Evolutionary conservation across 2,113 vertebrate species (phyloP), one percentile per base, ranked within the genome.

Genomic region (Amphiprion ocellaris): DNA sequence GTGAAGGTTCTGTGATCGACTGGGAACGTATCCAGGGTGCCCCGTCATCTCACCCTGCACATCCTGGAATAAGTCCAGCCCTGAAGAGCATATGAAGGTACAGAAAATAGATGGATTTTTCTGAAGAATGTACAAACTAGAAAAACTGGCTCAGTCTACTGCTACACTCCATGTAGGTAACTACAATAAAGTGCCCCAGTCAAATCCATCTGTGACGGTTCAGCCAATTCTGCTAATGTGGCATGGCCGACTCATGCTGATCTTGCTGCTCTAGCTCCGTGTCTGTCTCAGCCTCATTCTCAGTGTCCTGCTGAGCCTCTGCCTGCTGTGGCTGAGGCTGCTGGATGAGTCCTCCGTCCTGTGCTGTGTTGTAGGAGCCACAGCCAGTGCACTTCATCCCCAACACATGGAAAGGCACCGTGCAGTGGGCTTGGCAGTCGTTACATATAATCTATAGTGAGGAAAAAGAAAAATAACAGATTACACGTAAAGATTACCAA

Each of bases 381-480:
- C 98, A 99, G 72, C 76, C 79, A 19, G 87, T 92, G 92, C 98
- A 99, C 86, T 99, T 99, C 96, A 99, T 96, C 70, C 97, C 98
- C 86, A 99, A 77, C 19, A 99, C 95, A 49, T 99, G 98, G 87
- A 98, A 99, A 55, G 95, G 93, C 63, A 96, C 97, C 0, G 88
- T 96, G 73, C 96, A 97, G 65, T 95, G 95, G 58, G 94, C 64
- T 50, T 94, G 96, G 90, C 98, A 99, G 92, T 99, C 97, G 4
- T 98, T 97, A 90, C 98, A 99, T 10, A 99, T 95, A 87, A 99
- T 96, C 97, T 99, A 58, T 5, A 59, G 10, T 26, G 12, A 2
- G 56, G 37, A 47, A 80, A 33, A 72, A 64, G 1, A 55, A 24
- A 62, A 62, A 21, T 5, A 24, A 33, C 28, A 19, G 8, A 75